Evolutionary conservation across 35 echinoderm and acorn worm species (phyloP).

Genomic region (Acanthaster planci): DNA sequence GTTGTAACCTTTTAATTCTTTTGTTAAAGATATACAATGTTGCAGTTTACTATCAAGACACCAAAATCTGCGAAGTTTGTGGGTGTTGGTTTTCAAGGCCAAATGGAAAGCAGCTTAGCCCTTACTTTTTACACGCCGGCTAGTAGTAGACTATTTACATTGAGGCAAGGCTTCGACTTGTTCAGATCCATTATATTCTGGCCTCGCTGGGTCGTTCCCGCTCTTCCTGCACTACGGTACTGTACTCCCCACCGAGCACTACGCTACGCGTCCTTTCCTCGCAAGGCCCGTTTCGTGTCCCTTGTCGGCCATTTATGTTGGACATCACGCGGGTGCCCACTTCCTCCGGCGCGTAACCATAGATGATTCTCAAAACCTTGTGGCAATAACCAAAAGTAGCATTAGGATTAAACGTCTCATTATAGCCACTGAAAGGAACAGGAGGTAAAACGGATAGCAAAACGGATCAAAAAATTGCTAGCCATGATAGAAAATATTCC

Average conservation of each 20-base stretch:
- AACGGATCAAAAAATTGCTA: no score
- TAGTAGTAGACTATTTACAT: constrained; percentile 12
- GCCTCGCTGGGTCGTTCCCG: constrained; percentile 16
- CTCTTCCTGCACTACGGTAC: constrained; percentile 7
- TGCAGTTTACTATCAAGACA: no score
- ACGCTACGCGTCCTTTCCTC: constrained; percentile 29
- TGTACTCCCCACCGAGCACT: background rate
- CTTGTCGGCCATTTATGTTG: constrained; percentile 78
- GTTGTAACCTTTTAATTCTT: no score
- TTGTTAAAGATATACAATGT: no score
- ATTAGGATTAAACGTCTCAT: no score
- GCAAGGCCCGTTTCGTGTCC: constrained; percentile 48
- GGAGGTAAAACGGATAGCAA: no score
- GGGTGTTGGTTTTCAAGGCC: no score
- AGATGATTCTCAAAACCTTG: constrained; percentile 90
- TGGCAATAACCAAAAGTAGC: background rate
- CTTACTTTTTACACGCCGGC: no score
- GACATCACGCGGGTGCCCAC: constrained; percentile 96
- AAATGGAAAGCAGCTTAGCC: no score
- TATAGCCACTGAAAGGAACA: no score
- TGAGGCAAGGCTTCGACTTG: background rate
- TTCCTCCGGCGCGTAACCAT: constrained; percentile 95
- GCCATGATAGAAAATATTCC: no score
- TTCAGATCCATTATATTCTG: background rate
- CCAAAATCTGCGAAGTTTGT: no score